A percentile compares a stretch with the other conserved stretches of the same genome.
These are phyloP conservation scores for Cichlasoma orientale DNA, from an alignment of 2,797 vertebrate genomes.

Conservation along the genomic window DNA sequence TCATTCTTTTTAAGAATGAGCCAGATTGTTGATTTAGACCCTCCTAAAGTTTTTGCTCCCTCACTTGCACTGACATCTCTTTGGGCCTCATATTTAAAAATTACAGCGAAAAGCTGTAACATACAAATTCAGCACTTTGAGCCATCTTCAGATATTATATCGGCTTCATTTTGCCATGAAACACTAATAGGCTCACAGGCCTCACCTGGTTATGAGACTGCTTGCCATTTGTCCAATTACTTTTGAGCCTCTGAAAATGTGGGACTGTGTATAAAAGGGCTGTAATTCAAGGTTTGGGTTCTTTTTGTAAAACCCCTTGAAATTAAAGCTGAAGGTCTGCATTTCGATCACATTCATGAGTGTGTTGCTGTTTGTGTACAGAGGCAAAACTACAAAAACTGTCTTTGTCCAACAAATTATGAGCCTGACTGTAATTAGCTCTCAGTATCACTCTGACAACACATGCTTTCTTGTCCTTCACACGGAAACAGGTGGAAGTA, in stretches of 20 bases:
- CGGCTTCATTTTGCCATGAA: background rate
- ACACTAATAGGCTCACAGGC: too few relatives aligned
- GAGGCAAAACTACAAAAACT: background rate
- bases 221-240: background rate
- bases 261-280: background rate
- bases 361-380: background rate
- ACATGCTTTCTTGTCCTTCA: background rate
- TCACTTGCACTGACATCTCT: background rate
- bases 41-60: background rate
- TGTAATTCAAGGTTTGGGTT: background rate
- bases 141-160: background rate
- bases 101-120: background rate
- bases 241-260: background rate
- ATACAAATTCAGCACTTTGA: slow-evolving; percentile 1
- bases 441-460: background rate
- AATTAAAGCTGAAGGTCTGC: too few relatives aligned
- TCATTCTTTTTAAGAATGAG: background rate
- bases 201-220: background rate
- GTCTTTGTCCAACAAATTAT: background rate
- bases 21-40: background rate
- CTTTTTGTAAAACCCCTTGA: background rate
- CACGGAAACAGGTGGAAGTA: background rate
- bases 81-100: background rate
- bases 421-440: background rate
- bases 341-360: background rate